Base-by-base conservation (phyloP, 2,797 vertebrate genomes). In the Cirrhinus molitorella region DNA sequence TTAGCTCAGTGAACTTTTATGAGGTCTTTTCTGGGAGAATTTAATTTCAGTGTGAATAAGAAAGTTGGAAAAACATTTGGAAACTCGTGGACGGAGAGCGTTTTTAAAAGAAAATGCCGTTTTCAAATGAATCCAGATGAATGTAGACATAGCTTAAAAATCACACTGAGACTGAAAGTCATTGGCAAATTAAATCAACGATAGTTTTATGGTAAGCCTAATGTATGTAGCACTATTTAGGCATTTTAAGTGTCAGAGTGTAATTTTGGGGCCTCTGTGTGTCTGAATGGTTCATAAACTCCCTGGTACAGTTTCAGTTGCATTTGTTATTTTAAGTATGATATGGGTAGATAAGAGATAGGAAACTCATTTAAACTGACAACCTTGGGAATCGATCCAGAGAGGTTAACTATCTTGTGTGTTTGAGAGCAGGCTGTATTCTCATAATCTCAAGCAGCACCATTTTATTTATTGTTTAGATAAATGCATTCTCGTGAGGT, bases 401-500 rank as follows among this genome's bases (percentile, higher is more conserved):
- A 75, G 55, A 71, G 57, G 57, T 76, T 49, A 77, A 43, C 17
- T 13, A 17, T 63, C n/a, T 45, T 78, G 28, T 75, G 72, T 57
- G 61, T 51, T 75, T 67, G 43, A 76, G 19, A n/a, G 67, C n/a
- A 83, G 40, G 40, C 47, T 83, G 8, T 34, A 19, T 63, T 70
- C 40, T 86, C 37, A 53, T 59, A 66, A 75, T 74, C 47, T 17
- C 16, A 75, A 37, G 45, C 43, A 25, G 16, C 31, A 75, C 11
- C 10, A 70, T 84, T 71, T 63, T 49, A 61, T 80, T 53, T 67
- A 34, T 66, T 43, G 49, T 65, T 67, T 37, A 79, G 59, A 66
- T 75, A 65, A 72, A 73, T 75, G 11, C 16, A 21, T 77, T 80
- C 47, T 72, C n/a, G n/a, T 71, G 63, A 31, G 80, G 25, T 57